Evolutionary conservation across 2,888 invertebrate species (phyloP).

Genomic region (Microchrysa polita): DNA sequence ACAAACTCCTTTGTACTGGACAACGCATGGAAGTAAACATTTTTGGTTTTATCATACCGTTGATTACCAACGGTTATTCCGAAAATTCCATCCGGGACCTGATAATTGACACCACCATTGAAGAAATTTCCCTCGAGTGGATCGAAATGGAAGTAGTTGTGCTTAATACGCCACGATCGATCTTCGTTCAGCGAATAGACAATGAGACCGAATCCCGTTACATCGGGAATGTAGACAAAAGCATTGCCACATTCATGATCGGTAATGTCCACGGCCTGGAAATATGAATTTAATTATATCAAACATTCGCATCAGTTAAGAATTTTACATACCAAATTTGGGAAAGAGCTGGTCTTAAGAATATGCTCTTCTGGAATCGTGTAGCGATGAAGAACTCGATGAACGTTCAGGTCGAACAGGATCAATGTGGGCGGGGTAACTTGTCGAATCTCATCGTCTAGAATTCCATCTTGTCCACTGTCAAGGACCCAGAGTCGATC

Average conservation of each 20-base stretch:
- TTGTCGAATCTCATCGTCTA: slow-evolving; percentile 70
- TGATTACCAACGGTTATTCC: slow-evolving; percentile 75
- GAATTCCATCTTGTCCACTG: slow-evolving; percentile 79
- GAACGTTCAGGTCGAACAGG: slow-evolving; percentile 79
- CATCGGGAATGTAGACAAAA: slow-evolving; percentile 80
- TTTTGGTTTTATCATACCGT: slow-evolving; percentile 70
- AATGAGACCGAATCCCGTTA: slow-evolving; percentile 78
- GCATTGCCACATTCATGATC: slow-evolving; percentile 74
- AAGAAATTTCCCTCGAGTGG: slow-evolving; percentile 80
- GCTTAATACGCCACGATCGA: slow-evolving; percentile 80
- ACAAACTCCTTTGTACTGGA: slow-evolving; percentile 83
- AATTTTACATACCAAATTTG: slow-evolving; percentile 74
- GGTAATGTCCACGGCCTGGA: slow-evolving; percentile 73
- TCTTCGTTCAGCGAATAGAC: slow-evolving; percentile 80
- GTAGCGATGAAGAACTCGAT: slow-evolving; percentile 75
- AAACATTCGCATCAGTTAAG: not conserved
- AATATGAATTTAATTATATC: not conserved
- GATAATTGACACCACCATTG: slow-evolving; percentile 81
- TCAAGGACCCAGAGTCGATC: slow-evolving; percentile 86
- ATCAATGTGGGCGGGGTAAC: slow-evolving; percentile 72
- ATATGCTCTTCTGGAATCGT: slow-evolving; percentile 73
- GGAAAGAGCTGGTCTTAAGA: slow-evolving; percentile 81
- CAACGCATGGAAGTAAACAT: slow-evolving; percentile 84
- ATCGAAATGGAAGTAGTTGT: slow-evolving; percentile 87
- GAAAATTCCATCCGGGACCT: slow-evolving; percentile 87